phyloP scores from a whole-genome alignment of 2,797 vertebrate genomes.

The Rhyacichthys aspro region DNA sequence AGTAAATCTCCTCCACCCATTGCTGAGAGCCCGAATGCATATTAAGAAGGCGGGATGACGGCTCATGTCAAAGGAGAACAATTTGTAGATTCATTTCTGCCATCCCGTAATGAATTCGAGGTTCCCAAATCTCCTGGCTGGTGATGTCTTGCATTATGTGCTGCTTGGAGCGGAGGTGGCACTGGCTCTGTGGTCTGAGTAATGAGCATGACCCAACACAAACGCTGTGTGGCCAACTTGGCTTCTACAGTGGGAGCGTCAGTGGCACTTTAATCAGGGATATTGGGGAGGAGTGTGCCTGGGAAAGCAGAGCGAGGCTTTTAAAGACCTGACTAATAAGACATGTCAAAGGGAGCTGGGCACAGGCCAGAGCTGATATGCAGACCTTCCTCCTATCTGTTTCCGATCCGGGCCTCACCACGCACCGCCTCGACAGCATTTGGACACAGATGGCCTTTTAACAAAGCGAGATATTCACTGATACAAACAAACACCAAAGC shows the following conservation, averaged over 20 bases:
- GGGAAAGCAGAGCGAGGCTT: slow-evolving; percentile 69
- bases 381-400: slow-evolving; percentile 52
- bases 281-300: slow-evolving; percentile 74
- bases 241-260: slow-evolving; percentile 63
- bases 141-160: slow-evolving; percentile 49
- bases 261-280: slow-evolving; percentile 79
- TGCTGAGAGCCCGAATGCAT: slow-evolving; percentile 34
- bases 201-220: slow-evolving; percentile 78
- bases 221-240: slow-evolving; percentile 76
- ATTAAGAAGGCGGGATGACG: slow-evolving; percentile 48
- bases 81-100: slow-evolving; percentile 58
- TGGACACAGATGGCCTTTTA: slow-evolving; percentile 58
- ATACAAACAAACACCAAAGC: slow-evolving; percentile 44
- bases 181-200: slow-evolving; percentile 66
- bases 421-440: slow-evolving; percentile 21
- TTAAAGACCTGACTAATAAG: slow-evolving; percentile 80
- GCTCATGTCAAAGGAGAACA: slow-evolving; percentile 59
- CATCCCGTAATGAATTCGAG: slow-evolving; percentile 57
- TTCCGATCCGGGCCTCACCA: slow-evolving; percentile 40
- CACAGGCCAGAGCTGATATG: slow-evolving; percentile 65
- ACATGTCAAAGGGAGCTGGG: slow-evolving; percentile 74
- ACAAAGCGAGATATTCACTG: slow-evolving; percentile 43
- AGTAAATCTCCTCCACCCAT: slow-evolving; percentile 49
- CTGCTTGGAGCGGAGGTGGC: slow-evolving; percentile 38
- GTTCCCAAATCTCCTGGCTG: slow-evolving; percentile 55